Evolutionary conservation across 1,140 invertebrate species (phyloP).

Genomic region (Parapsyche elsis): DNA sequence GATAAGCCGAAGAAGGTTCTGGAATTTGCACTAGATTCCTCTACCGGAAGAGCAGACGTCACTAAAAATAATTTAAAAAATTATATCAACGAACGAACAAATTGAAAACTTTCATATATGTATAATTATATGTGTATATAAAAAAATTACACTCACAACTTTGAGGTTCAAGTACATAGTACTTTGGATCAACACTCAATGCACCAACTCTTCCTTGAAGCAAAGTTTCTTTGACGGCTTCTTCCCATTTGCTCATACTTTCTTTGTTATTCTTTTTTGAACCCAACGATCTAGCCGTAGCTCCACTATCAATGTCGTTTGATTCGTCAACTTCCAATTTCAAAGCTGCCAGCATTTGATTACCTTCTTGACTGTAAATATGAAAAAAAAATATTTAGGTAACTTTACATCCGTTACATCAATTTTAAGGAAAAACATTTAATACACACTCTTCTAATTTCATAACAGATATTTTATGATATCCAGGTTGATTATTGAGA

Average conservation of each 20-base stretch:
- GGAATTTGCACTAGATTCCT: constrained; percentile 59
- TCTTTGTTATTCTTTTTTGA: constrained; percentile 32
- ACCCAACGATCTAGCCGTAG: constrained; percentile 58
- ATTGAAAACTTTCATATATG: background rate
- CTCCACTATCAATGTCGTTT: constrained; percentile 59
- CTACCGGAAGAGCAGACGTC: constrained; percentile 55
- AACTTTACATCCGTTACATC: background rate
- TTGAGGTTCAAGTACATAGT: constrained; percentile 75
- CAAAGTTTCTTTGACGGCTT: constrained; percentile 75
- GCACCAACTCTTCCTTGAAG: constrained; percentile 78
- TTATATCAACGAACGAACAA: background rate
- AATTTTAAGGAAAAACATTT: constrained; percentile 18
- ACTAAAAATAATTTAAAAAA: constrained; percentile 55
- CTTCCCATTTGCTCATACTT: constrained; percentile 65
- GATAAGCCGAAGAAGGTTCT: constrained; percentile 70
- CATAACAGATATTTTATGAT: constrained; percentile 74
- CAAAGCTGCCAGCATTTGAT: constrained; percentile 64
- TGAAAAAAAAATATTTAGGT: constrained; percentile 36
- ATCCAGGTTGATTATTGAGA: constrained; percentile 77
- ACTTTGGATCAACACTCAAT: constrained; percentile 81
- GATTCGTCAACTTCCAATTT: constrained; percentile 63
- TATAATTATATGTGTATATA: too few species aligned
- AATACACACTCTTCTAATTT: constrained; percentile 77
- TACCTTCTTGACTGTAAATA: constrained; percentile 63
- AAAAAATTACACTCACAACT: constrained; percentile 68